phyloP scores from a whole-genome alignment of 2,888 invertebrate genomes.

The Palloptera scutellata region DNA sequence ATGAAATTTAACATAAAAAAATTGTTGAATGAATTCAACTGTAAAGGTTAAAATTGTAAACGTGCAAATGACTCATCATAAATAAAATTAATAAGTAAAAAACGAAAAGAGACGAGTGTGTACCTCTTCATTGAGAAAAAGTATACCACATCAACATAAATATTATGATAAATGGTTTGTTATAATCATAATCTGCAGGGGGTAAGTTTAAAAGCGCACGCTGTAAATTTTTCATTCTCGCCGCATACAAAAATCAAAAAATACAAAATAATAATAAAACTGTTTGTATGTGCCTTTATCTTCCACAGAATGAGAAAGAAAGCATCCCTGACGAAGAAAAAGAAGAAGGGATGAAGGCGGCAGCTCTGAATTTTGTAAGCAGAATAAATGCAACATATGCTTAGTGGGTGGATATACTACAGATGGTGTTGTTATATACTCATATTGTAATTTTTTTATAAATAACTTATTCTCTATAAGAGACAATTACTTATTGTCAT shows the following conservation, averaged over 20 bases:
- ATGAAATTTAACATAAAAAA: slow-evolving; percentile 28
- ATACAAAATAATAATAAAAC: too few species aligned
- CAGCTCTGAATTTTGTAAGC: slow-evolving; percentile 24
- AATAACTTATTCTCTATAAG: slow-evolving; percentile 28
- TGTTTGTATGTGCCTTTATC: neutral
- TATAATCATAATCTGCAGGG: slow-evolving; percentile 61
- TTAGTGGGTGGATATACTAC: slow-evolving; percentile 55
- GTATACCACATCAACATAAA: slow-evolving; percentile 61
- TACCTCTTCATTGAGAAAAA: slow-evolving; percentile 60
- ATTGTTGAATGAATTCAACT: slow-evolving; percentile 56
- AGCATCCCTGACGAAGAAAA: slow-evolving; percentile 12
- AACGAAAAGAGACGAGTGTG: slow-evolving; percentile 25
- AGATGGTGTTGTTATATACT: slow-evolving; percentile 47
- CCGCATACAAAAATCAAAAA: slow-evolving; percentile 17
- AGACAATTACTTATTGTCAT: slow-evolving; percentile 37
- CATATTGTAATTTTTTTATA: slow-evolving; percentile 22
- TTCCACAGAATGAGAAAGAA: slow-evolving; percentile 29
- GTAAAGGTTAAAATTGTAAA: slow-evolving; percentile 61
- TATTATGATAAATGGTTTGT: slow-evolving; percentile 63
- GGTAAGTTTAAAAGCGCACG: slow-evolving; percentile 58
- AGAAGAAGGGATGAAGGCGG: slow-evolving; percentile 34
- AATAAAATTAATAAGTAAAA: slow-evolving; percentile 61
- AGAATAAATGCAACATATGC: slow-evolving; percentile 54
- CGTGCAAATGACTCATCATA: slow-evolving; percentile 64
- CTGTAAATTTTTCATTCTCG: slow-evolving; percentile 41